Evolutionary conservation across 92 coral and sea anemone genomes (phyloP), one percentile per base, ranked within the genome.

Genomic region (Pocillopora meandrina): DNA sequence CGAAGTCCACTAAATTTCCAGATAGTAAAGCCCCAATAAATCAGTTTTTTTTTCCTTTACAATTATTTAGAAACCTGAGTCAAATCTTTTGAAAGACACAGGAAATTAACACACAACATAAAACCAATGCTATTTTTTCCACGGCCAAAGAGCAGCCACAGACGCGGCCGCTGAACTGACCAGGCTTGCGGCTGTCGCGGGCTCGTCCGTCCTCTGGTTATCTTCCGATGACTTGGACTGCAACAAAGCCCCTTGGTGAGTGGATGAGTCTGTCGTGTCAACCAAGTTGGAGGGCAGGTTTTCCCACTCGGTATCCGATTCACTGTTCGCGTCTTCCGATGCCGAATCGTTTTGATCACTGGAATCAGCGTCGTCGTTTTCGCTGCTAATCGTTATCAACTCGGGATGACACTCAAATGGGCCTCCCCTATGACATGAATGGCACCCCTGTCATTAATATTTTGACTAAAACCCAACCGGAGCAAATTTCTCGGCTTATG

Each of bases 111-210:
- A 42, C 52, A 42, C 31, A 59, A 72, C 20, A 12, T 64, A 62
- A 62, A 60, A 61, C 65, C 65, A 60, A 10, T 73, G 81, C 75
- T 72, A 93, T 74, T 89, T 90, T 85, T 92, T 97, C 99, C 99
- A 97, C 59, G 94, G 98, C 99, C 99, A 97, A 31, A 97, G 87
- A 3, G 99, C 94, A 18, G 99, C 95, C 17, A 97, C 98, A 15
- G 98, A 96, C 33, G 98, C 97, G 35, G 97, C 97, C 73, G 98
- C 98, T 12, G 98, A 94, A 76, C 95, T 94, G 15, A 97, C 99
- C 61, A 97, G 59, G 78, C 97, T 95, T 2, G 98, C 73, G 12
- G 95, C 74, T 21, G 92, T 89, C 19, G 91, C 91, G 78, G 86
- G 76, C 71, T 88, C 98, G 72, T 85, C 86, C 16, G 87, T 18